These are phyloP conservation scores for Nemapogon koenigi DNA, from an alignment of 2,888 invertebrate genomes.

Conservation along the genomic window DNA sequence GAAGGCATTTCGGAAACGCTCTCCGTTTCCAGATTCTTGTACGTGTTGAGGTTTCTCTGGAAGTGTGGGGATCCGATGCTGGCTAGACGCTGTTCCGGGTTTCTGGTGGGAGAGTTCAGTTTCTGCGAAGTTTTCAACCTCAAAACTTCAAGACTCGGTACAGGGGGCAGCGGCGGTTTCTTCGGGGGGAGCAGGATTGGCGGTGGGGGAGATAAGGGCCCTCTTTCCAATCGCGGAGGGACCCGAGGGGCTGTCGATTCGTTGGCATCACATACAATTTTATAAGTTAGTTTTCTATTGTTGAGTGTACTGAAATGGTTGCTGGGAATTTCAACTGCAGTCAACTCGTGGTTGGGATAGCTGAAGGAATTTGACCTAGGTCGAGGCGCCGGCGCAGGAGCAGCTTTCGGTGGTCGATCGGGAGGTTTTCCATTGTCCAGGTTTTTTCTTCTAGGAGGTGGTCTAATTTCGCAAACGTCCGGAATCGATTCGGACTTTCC, in stretches of 20 bases:
- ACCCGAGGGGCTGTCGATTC: conserved; percentile 34
- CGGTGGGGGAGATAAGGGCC: conserved; percentile 49
- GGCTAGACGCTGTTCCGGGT: conserved; percentile 59
- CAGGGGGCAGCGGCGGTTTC: conserved; percentile 76
- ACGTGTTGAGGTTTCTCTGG: conserved; percentile 64
- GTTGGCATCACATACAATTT: conserved; percentile 52
- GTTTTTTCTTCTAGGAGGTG: conserved; percentile 68
- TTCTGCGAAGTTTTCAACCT: conserved; percentile 61
- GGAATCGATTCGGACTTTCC: conserved; percentile 51
- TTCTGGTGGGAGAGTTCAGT: conserved; percentile 42
- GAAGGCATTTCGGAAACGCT: conserved; percentile 34
- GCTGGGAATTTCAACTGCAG: conserved; percentile 45
- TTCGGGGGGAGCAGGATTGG: conserved; percentile 69
- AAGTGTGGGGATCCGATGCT: conserved; percentile 71
- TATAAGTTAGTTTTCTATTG: conserved; percentile 49
- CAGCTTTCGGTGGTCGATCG: conserved; percentile 71
- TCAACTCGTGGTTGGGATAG: conserved; percentile 45
- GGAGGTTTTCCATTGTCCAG: conserved; percentile 66
- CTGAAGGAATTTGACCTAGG: conserved; percentile 66
- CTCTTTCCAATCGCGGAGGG: conserved; percentile 57
- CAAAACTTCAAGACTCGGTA: conserved; percentile 68
- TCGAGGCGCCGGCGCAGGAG: conserved; percentile 53
- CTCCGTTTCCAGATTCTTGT: conserved; percentile 64
- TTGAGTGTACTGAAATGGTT: conserved; percentile 54
- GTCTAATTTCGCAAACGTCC: conserved; percentile 62